Evolutionary conservation across 2,888 invertebrate genomes (phyloP).

Genomic region (Linhomoeus sp.): DNA sequence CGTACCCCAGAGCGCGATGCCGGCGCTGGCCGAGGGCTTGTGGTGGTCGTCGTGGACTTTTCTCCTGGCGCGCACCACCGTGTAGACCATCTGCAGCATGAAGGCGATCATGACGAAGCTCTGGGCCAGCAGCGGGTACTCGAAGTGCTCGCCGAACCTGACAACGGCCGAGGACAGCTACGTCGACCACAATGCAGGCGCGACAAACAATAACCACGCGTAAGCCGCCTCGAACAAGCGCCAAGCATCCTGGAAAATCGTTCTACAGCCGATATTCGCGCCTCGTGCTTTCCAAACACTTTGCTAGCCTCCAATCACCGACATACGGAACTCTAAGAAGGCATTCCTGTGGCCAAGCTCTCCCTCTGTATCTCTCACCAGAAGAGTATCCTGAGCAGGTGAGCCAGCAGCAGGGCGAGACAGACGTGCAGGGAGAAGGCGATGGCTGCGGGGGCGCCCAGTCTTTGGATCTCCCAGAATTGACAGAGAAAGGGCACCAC

Average conservation of each 20-base stretch:
- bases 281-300: too few relatives aligned
- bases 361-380: constrained; percentile 46
- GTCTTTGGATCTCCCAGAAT: constrained; percentile 63
- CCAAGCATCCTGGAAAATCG: neutral
- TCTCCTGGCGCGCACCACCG: constrained; percentile 59
- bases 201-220: neutral
- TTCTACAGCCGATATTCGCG: too few relatives aligned
- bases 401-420: constrained; percentile 76
- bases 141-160: constrained; percentile 96
- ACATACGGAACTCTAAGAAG: too few relatives aligned
- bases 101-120: constrained; percentile 89
- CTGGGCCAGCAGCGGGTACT: constrained; percentile 77
- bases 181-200: too few relatives aligned
- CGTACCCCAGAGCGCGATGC: too few relatives aligned
- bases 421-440: constrained; percentile 95
- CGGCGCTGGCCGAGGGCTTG: too few relatives aligned
- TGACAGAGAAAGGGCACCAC: constrained; percentile 29
- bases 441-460: constrained; percentile 46
- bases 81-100: constrained; percentile 83
- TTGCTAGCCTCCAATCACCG: too few relatives aligned
- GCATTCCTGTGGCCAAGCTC: neutral
- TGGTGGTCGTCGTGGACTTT: too few relatives aligned
- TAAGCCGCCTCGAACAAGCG: neutral
- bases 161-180: too few relatives aligned
- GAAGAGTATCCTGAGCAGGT: constrained; percentile 85